Base-by-base conservation (phyloP, 2,113 vertebrate species). In the Scartelaos histophorus region DNA sequence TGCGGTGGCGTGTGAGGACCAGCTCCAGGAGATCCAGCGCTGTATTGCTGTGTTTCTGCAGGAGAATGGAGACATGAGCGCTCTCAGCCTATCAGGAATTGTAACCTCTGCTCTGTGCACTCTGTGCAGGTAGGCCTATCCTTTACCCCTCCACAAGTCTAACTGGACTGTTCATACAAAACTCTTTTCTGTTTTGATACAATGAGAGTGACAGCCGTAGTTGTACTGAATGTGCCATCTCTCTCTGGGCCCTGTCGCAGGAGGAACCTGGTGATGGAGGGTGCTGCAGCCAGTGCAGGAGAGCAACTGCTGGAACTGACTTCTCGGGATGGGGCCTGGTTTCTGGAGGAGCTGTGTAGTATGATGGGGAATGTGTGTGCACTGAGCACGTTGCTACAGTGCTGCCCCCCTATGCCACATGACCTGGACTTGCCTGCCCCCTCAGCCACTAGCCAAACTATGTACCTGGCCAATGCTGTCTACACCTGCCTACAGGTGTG, bases 201-300 rank as follows among this genome's bases (percentile, higher is more conserved):
- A 6, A 3, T 56, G 7, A 43, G 38, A 43, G 38, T 11, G 38
- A 9, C 38, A 43, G 38, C 10, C 10, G 38, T 9, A 43, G 6
- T 43, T 43, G 7, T 43, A 43, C 38, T 43, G 38, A 43, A 43
- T 10, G 38, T 10, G 4, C 9, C 16, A 21, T 21, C 12, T 35
- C 29, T 35, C 29, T 43, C 9, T 64, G 61, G 7, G n/a, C 7
- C 13, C 3, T 62, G 29, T 64, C 9, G 21, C 43, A 13, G 98
- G 82, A 94, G 96, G 1, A 99, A 98, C 82, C 89, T 99, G 75
- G 97, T 98, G 91, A 99, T 99, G 97, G 98, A 99, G 88, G 96
- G 95, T 0, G 98, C 97, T 0, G 97, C 98, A 0, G 95, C 96
- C 0, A 96, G 96, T 53, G 97, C 98, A 0, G 97, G 96, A 25